phyloP scores from a whole-genome alignment of 1,140 invertebrate species.

The Eubasilissa regina region DNA sequence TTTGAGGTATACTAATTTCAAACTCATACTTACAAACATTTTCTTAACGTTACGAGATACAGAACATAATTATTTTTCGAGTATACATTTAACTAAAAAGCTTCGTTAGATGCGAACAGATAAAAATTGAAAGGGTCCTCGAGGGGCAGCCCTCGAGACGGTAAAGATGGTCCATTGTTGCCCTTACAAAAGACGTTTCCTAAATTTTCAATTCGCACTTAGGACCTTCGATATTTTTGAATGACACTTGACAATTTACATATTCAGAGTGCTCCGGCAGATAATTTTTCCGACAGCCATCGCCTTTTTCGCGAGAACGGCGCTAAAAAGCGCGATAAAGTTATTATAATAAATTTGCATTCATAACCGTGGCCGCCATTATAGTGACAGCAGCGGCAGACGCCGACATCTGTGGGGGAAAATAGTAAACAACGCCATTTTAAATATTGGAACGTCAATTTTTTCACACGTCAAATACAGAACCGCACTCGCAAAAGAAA shows the following conservation, averaged over 20 bases:
- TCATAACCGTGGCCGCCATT: constrained; percentile 17
- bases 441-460: constrained; percentile 8
- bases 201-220: not conserved
- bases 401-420: constrained; percentile 18
- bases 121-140: too few species aligned
- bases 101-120: too few species aligned
- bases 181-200: not conserved
- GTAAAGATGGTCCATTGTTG: constrained; percentile 3
- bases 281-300: constrained; percentile 7
- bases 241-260: constrained; percentile 14
- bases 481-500: not conserved
- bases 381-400: constrained; percentile 8
- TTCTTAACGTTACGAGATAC: too few species aligned
- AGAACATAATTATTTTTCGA: too few species aligned
- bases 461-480: constrained; percentile 4
- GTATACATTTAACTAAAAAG: too few species aligned
- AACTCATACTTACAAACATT: too few species aligned
- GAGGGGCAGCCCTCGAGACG: not conserved
- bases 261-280: not conserved
- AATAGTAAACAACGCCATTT: constrained; percentile 29
- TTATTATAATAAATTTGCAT: constrained; percentile 43
- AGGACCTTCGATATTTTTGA: not conserved
- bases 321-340: constrained; percentile 31
- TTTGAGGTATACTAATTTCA: too few species aligned
- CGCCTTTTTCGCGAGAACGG: not conserved